These are phyloP conservation scores for Graptemys geographica DNA, from an alignment of 2,797 vertebrate species.

Conservation along the genomic window DNA sequence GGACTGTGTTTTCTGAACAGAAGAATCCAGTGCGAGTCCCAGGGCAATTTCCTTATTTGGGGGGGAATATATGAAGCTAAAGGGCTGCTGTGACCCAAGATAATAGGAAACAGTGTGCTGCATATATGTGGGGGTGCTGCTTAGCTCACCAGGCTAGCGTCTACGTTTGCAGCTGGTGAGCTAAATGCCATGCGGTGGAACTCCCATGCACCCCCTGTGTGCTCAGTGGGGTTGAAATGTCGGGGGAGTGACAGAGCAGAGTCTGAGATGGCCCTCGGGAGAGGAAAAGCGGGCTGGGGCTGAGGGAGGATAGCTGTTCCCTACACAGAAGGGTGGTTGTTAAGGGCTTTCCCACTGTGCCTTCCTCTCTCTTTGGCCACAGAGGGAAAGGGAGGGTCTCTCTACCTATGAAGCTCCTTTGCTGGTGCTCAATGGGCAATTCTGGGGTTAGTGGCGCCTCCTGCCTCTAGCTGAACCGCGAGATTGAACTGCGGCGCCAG, in stretches of 20 bases:
- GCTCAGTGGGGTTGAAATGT: neutral
- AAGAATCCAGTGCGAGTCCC: neutral
- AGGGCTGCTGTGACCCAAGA: neutral
- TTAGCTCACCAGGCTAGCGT: neutral
- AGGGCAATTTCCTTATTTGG: neutral
- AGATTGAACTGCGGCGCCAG: neutral
- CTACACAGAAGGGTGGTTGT: neutral
- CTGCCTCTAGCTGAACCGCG: neutral
- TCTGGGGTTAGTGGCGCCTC: rapidly evolving
- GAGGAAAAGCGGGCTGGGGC: neutral
- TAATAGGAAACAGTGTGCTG: rapidly evolving
- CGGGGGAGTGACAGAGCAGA: neutral
- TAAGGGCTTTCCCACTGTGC: neutral
- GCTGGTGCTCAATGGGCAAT: neutral
- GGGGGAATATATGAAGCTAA: neutral
- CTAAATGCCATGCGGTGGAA: neutral
- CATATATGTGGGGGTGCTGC: neutral
- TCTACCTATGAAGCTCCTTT: neutral
- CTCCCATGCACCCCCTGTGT: neutral
- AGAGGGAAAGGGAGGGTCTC: too few species aligned
- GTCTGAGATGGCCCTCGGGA: too few species aligned
- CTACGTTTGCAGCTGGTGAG: neutral
- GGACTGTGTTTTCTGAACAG: neutral
- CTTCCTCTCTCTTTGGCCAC: too few species aligned
- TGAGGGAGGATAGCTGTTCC: neutral